Evolutionary conservation across 2,888 invertebrate genomes (phyloP).

Genomic region (Leucania comma): DNA sequence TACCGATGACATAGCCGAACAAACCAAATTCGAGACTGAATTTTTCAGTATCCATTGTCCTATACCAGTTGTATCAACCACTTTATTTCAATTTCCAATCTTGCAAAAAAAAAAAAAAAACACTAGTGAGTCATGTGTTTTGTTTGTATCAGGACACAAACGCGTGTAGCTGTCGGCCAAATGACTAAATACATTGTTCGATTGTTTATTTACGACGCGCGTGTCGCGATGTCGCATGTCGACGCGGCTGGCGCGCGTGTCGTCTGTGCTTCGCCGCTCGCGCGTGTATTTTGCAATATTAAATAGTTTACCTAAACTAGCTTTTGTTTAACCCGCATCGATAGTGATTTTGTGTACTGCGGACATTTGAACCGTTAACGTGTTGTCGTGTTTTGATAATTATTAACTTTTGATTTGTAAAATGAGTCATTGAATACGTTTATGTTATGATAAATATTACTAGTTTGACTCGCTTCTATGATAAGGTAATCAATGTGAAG

Average conservation of each 20-base stretch:
- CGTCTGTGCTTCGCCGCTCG: slow-evolving; percentile 26
- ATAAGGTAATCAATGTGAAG: neutral
- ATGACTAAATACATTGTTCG: slow-evolving; percentile 59
- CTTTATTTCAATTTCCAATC: slow-evolving; percentile 43
- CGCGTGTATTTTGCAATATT: slow-evolving; percentile 50
- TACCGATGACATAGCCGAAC: neutral
- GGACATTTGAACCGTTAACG: slow-evolving; percentile 13
- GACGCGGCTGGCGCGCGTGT: slow-evolving; percentile 15
- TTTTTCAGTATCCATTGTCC: slow-evolving; percentile 20
- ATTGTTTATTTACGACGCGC: slow-evolving; percentile 52
- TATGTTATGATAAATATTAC: neutral
- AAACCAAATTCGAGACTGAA: slow-evolving; percentile 8
- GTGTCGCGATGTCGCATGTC: slow-evolving; percentile 34
- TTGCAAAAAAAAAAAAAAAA: slow-evolving; percentile 51
- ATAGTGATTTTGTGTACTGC: slow-evolving; percentile 28
- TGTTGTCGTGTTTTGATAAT: slow-evolving; percentile 5
- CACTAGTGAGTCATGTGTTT: slow-evolving; percentile 47
- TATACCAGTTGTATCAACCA: slow-evolving; percentile 18
- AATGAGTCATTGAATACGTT: slow-evolving; percentile 2
- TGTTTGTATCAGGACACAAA: slow-evolving; percentile 45
- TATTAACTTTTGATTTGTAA: slow-evolving; percentile 10
- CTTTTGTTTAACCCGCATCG: slow-evolving; percentile 47
- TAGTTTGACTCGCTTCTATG: no score
- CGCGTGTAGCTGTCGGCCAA: slow-evolving; percentile 53
- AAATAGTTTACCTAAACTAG: slow-evolving; percentile 51